Conservation (phyloP, 2,888 invertebrate genomes). For the Lottia scabra region DNA sequence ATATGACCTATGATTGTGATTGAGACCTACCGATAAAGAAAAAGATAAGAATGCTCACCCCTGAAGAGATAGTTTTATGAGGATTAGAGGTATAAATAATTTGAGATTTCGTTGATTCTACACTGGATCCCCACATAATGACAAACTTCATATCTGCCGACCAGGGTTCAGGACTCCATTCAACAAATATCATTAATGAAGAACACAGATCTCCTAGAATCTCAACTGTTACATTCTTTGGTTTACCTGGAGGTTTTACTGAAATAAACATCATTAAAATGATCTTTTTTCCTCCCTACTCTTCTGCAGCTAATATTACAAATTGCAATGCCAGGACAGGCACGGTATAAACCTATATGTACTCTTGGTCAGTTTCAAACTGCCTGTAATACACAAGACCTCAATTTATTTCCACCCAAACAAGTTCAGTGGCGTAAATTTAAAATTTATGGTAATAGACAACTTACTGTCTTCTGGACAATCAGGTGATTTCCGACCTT, state of each 20-base stretch:
- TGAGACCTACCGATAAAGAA: no score
- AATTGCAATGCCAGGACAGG: no score
- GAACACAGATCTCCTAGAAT: neutral
- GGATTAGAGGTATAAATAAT: conserved; percentile 15
- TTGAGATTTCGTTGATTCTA: neutral
- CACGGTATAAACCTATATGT: no score
- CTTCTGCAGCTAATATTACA: no score
- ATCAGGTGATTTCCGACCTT: conserved; percentile 36
- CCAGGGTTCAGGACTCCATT: conserved; percentile 17
- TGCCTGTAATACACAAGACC: no score
- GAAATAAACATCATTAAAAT: neutral
- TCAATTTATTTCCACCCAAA: no score
- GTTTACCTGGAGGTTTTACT: neutral
- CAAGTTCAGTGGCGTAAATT: no score
- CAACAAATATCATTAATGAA: neutral
- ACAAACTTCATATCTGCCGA: conserved; percentile 11
- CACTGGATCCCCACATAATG: conserved; percentile 24
- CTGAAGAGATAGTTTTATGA: conserved; percentile 12
- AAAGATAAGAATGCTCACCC: neutral
- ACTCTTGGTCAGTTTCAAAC: no score
- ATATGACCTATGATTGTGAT: no score
- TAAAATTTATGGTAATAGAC: neutral
- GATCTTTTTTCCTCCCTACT: no score
- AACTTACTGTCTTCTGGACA: conserved; percentile 43
- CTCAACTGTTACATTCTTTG: neutral